A percentile compares a stretch with the other conserved stretches of the same genome.
phyloP scores from a whole-genome alignment of 2,888 invertebrate genomes.

The Drosophila stalkeri region DNA sequence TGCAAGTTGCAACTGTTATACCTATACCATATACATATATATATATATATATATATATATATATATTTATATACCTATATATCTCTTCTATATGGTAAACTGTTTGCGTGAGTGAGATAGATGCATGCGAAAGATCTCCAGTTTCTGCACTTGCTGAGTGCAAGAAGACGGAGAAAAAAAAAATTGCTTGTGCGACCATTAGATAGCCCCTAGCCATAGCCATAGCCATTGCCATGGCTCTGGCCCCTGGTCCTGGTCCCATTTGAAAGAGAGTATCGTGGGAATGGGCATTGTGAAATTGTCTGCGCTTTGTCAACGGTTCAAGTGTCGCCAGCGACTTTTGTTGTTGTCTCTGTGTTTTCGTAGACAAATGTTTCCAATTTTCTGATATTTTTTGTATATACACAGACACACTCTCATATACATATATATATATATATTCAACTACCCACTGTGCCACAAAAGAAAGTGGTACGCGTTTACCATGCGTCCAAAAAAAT shows the following conservation, averaged over 20 bases:
- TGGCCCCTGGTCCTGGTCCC: constrained; percentile 18
- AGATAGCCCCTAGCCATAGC: constrained; percentile 56
- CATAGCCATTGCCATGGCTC: constrained; percentile 7
- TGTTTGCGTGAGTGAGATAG: constrained; percentile 26
- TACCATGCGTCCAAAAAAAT: constrained; percentile 68
- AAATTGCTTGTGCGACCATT: constrained; percentile 61
- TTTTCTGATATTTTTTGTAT: constrained; percentile 58
- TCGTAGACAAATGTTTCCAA: constrained; percentile 75
- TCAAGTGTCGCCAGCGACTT: constrained; percentile 75
- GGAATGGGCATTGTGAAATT: constrained; percentile 76
- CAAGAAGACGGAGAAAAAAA: constrained; percentile 21
- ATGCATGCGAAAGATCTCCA: constrained; percentile 71
- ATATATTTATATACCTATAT: too few relatives aligned
- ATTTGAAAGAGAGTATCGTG: constrained; percentile 77
- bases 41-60: neutral
- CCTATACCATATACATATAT: neutral
- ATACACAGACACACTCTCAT: constrained; percentile 12
- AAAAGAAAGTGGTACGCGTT: constrained; percentile 78
- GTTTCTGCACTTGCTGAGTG: constrained; percentile 74
- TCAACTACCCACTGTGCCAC: constrained; percentile 47
- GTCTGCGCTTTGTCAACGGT: constrained; percentile 69
- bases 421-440: neutral
- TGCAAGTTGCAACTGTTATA: constrained; percentile 13
- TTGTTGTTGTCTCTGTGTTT: constrained; percentile 57
- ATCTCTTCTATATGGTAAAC: constrained; percentile 2